Conservation (phyloP, 2,797 vertebrate species). For the Parambassis ranga region DNA sequence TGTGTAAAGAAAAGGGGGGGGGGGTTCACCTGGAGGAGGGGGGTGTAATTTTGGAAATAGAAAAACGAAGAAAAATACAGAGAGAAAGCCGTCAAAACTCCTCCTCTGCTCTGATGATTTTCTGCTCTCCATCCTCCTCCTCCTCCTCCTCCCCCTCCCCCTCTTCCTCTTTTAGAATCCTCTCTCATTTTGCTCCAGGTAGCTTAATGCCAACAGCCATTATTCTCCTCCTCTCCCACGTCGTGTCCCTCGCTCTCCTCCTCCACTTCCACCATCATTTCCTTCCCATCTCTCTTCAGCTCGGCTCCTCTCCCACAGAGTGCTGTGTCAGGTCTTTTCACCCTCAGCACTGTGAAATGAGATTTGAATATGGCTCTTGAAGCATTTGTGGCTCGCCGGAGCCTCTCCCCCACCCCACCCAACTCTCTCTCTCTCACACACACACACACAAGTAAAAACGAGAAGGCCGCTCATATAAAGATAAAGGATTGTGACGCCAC, state of each 20-base stretch:
- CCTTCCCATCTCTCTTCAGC: conserved; percentile 25
- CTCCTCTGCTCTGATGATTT: conserved; percentile 5
- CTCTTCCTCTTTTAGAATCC: conserved; percentile 26
- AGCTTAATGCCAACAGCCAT: conserved; percentile 54
- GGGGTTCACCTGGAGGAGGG: conserved; percentile 42
- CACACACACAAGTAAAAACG: conserved; percentile 2
- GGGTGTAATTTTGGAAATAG: conserved; percentile 9
- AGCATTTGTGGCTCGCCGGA: conserved; percentile 49
- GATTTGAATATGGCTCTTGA: conserved; percentile 79
- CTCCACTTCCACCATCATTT: conserved; percentile 44
- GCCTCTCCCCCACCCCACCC: not conserved
- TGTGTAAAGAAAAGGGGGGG: conserved; percentile 18
- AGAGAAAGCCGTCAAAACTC: conserved; percentile 12
- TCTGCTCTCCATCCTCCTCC: conserved; percentile 4
- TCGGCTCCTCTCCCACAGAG: conserved; percentile 37
- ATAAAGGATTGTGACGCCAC: conserved; percentile 60
- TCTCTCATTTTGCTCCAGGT: conserved; percentile 24
- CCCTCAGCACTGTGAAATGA: conserved; percentile 77
- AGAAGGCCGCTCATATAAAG: conserved; percentile 58
- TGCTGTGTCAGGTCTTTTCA: conserved; percentile 80
- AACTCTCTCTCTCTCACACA: not conserved
- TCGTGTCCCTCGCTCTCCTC: conserved; percentile 49
- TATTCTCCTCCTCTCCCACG: conserved; percentile 55
- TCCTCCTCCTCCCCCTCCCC: not conserved
- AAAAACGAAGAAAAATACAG: not conserved